phyloP scores from a whole-genome alignment of 2,888 invertebrate species.

The Zygothrica quintamaculata region DNA sequence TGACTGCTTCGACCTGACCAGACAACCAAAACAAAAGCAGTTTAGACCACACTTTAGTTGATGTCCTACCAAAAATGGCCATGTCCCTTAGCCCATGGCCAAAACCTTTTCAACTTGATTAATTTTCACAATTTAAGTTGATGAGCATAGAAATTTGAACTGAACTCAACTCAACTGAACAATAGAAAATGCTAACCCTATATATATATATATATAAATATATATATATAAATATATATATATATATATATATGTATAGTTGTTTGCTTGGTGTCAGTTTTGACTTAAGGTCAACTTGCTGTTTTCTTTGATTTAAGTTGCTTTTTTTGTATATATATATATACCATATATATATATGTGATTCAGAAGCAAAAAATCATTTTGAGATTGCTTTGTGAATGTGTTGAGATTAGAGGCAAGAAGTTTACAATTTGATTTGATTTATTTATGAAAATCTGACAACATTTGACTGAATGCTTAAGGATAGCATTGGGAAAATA shows the following conservation, averaged over 20 bases:
- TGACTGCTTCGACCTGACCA: constrained; percentile 54
- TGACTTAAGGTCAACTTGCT: constrained; percentile 11
- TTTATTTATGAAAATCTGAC: constrained; percentile 64
- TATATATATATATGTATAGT: constrained; percentile 25
- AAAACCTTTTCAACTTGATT: constrained; percentile 81
- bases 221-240: too few species aligned
- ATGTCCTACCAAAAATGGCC: constrained; percentile 27
- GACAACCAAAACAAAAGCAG: constrained; percentile 54
- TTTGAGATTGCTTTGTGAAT: constrained; percentile 66
- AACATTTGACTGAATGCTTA: constrained; percentile 40
- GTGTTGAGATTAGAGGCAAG: constrained; percentile 63
- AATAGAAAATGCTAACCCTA: constrained; percentile 33
- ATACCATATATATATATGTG: too few species aligned
- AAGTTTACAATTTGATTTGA: constrained; percentile 52
- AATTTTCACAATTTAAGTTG: constrained; percentile 78
- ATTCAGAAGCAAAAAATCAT: constrained; percentile 30
- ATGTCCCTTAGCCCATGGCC: constrained; percentile 17
- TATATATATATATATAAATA: constrained; percentile 27
- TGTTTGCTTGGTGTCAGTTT: constrained; percentile 10
- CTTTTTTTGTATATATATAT: constrained; percentile 52
- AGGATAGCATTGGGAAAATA: too few species aligned
- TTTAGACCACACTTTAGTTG: constrained; percentile 5
- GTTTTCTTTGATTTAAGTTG: constrained; percentile 44
- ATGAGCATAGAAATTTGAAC: constrained; percentile 62
- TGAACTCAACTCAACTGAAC: constrained; percentile 44